Base-by-base conservation (phyloP, 1,140 invertebrate genomes). In the Drosophila lacteicornis region DNA sequence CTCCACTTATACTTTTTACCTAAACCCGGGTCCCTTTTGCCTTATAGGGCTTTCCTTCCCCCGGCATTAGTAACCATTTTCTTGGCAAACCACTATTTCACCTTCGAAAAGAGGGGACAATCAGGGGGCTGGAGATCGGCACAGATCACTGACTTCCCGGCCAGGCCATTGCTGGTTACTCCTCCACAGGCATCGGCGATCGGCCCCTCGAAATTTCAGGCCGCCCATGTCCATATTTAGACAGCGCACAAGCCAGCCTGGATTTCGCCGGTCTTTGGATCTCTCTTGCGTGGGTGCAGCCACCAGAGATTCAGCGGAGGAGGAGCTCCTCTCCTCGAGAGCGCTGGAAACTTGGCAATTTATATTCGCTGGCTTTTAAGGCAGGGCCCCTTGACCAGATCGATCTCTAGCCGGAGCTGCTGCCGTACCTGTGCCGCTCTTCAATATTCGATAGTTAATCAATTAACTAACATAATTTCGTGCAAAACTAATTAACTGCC, bases 391-490 rank as follows among this genome's bases (percentile, higher is more conserved):
- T 50, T 45, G 75, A 57, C 68, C 56, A 62, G 45, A 58, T 62
- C 57, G 49, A 61, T 42, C 75, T 70, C 9, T 33, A 36, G 19
- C 17, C 17, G 53, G 13, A 19, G 30, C 74, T 46, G 70, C 33
- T 7, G 30, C 68, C 40, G 33, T 27, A 13, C 59, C 36, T 27
- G 22, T 17, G 56, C 59, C 33, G 22, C 69, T 73, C 67, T 73
- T 71, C 55, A 75, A 67, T 70, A 75, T 59, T 70, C 61, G 77
- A 51, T 66, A 77, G 66, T 82, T 88, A 90, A 88, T 88, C 85
- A 88, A 88, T 88, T 88, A 85, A 88, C 85, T 74, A 85, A 84
- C 85, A 88, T 88, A 85, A 88, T 90, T 88, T 88, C 79, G 85
- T 88, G 85, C 78, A 88, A 88, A 88, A 82, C 81, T 88, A 88